These are phyloP conservation scores for Chesias legatella DNA, from an alignment of 2,888 invertebrate genomes.

Conservation along the genomic window DNA sequence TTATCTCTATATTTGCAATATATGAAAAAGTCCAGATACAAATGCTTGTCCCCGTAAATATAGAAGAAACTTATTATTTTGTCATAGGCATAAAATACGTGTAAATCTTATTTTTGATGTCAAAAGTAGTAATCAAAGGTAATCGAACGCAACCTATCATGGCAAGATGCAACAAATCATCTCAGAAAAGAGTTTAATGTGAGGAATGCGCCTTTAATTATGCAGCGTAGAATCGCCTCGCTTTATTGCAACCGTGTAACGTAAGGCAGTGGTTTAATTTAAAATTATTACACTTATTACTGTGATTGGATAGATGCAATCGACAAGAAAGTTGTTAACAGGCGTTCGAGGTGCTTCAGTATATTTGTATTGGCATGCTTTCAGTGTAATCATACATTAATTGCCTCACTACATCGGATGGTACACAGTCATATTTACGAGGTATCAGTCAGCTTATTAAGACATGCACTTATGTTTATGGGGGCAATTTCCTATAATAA, in stretches of 20 bases:
- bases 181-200: no score
- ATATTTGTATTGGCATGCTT: slow-evolving; percentile 27
- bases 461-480: slow-evolving; percentile 41
- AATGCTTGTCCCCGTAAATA: no score
- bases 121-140: no score
- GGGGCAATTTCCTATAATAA: slow-evolving; percentile 42
- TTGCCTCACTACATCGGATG: slow-evolving; percentile 30
- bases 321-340: slow-evolving; percentile 39
- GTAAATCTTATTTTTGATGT: no score
- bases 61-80: no score
- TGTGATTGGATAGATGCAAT: slow-evolving; percentile 33
- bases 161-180: no score
- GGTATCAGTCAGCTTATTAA: slow-evolving; percentile 39
- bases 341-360: slow-evolving; percentile 31
- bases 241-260: no score
- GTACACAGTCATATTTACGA: slow-evolving; percentile 37
- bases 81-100: no score
- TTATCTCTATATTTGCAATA: no score
- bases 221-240: slow-evolving; percentile 34
- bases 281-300: slow-evolving; percentile 40
- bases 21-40: no score
- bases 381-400: slow-evolving; percentile 21
- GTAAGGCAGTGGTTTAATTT: slow-evolving; percentile 17
- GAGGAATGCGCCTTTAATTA: no score
- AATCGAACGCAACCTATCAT: no score